Evolutionary conservation across 2,888 invertebrate genomes (phyloP).

Genomic region (Teleiodes luculella): DNA sequence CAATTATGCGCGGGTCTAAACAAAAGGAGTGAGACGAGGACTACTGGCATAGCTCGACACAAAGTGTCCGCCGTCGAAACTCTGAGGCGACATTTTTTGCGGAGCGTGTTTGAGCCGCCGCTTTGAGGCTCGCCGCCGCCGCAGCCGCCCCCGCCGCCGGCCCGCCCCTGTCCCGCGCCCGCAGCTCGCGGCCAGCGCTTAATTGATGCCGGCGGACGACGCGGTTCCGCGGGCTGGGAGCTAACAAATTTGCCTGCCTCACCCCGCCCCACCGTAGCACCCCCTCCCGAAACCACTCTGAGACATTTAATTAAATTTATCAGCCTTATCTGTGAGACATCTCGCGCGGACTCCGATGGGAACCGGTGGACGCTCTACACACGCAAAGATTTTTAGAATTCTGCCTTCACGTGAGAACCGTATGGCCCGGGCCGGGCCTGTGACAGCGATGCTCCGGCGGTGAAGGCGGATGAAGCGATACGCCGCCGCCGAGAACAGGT

Average conservation of each 20-base stretch:
- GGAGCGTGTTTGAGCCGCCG: slow-evolving; percentile 16
- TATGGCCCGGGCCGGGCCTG: neutral
- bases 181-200: slow-evolving; percentile 32
- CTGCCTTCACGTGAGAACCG: slow-evolving; percentile 54
- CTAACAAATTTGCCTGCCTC: slow-evolving; percentile 62
- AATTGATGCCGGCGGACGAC: slow-evolving; percentile 34
- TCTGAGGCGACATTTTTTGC: slow-evolving; percentile 21
- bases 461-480: slow-evolving; percentile 25
- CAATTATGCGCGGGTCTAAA: slow-evolving; percentile 19
- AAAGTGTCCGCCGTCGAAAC: slow-evolving; percentile 21
- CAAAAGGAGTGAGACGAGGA: slow-evolving; percentile 17
- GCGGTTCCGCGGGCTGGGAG: slow-evolving; percentile 26
- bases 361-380: slow-evolving; percentile 52
- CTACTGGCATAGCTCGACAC: slow-evolving; percentile 21
- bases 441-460: neutral
- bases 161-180: slow-evolving; percentile 35
- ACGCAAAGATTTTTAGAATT: slow-evolving; percentile 57
- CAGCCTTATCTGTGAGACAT: slow-evolving; percentile 66
- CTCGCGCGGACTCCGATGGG: slow-evolving; percentile 55
- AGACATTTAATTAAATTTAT: slow-evolving; percentile 74
- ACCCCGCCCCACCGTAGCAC: slow-evolving; percentile 21
- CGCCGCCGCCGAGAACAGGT: slow-evolving; percentile 38
- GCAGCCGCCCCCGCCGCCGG: slow-evolving; percentile 25
- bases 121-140: slow-evolving; percentile 26
- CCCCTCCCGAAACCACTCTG: slow-evolving; percentile 32